A percentile compares a stretch with the other conserved stretches of the same genome.
phyloP scores from a whole-genome alignment of 1,140 invertebrate genomes.

The Dufourea novaeangliae region DNA sequence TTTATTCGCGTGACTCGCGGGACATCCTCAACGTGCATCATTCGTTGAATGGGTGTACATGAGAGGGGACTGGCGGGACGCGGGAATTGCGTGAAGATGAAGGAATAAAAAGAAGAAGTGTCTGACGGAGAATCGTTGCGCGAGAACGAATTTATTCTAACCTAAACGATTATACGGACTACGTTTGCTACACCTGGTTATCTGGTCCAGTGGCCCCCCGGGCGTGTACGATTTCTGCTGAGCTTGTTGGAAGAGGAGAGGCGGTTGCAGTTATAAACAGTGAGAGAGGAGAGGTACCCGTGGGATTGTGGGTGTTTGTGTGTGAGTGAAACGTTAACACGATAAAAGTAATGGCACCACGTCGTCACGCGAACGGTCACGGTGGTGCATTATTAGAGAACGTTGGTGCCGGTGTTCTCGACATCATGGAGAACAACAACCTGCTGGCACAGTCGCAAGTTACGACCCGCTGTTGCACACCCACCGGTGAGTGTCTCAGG shows the following conservation, averaged over 20 bases:
- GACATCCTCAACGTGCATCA: too few relatives aligned
- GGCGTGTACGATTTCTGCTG: not conserved
- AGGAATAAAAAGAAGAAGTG: constrained; percentile 18
- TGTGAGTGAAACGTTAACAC: too few relatives aligned
- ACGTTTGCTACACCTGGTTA: not conserved
- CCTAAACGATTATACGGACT: not conserved
- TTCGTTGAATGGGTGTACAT: constrained; percentile 38
- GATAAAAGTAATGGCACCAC: constrained; percentile 74
- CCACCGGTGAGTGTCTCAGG: constrained; percentile 89
- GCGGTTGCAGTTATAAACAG: too few relatives aligned
- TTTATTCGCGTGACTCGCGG: constrained; percentile 13
- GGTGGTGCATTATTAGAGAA: constrained; percentile 73
- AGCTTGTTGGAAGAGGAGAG: not conserved
- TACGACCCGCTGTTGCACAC: constrained; percentile 89
- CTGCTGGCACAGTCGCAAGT: constrained; percentile 44
- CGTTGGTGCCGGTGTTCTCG: constrained; percentile 71
- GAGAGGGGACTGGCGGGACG: constrained; percentile 14
- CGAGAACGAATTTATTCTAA: not conserved
- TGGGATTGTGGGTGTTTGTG: too few relatives aligned
- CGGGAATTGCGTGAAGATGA: constrained; percentile 47
- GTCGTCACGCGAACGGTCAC: constrained; percentile 76
- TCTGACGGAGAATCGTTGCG: not conserved
- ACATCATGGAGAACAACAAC: constrained; percentile 71
- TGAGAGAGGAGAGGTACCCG: too few relatives aligned
- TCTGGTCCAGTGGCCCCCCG: not conserved